Conservation (phyloP, 2,888 invertebrate genomes). For the Drosophila sordidula region DNA sequence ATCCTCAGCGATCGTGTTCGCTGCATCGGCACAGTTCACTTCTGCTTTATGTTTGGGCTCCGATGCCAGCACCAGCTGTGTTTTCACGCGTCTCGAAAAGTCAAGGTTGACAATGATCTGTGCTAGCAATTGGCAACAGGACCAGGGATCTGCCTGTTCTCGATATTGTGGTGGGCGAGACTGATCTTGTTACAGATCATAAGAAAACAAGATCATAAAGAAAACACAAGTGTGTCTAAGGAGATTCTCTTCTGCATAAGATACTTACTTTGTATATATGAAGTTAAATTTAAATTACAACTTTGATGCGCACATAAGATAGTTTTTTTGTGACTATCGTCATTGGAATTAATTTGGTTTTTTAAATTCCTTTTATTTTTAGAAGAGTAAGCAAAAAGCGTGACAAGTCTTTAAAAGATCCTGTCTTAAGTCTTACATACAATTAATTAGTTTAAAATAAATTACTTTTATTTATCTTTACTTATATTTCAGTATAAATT, state of each 20-base stretch:
- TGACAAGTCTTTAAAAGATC: too few relatives aligned
- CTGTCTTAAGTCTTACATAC: too few relatives aligned
- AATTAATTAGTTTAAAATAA: too few relatives aligned
- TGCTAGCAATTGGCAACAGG: conserved; percentile 30
- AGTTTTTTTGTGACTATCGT: too few relatives aligned
- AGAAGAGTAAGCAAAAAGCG: too few relatives aligned
- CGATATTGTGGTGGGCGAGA: conserved; percentile 17
- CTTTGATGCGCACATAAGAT: too few relatives aligned
- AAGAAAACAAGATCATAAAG: conserved; percentile 28
- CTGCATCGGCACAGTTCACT: conserved; percentile 49
- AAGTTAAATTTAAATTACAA: not conserved
- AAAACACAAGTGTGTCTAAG: conserved; percentile 12
- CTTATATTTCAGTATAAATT: too few relatives aligned
- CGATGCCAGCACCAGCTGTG: conserved; percentile 58
- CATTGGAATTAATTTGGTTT: too few relatives aligned
- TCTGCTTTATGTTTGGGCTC: conserved; percentile 25
- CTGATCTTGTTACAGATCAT: conserved; percentile 43
- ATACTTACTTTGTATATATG: not conserved
- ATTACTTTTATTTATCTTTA: too few relatives aligned
- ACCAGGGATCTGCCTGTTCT: conserved; percentile 10
- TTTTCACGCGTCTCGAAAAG: conserved; percentile 51
- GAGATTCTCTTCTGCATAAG: not conserved
- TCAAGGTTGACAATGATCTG: conserved; percentile 51
- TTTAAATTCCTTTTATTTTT: too few relatives aligned
- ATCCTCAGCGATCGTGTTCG: conserved; percentile 51